Conservation (phyloP, 2,797 vertebrate genomes). For the Calcarius lapponicus region DNA sequence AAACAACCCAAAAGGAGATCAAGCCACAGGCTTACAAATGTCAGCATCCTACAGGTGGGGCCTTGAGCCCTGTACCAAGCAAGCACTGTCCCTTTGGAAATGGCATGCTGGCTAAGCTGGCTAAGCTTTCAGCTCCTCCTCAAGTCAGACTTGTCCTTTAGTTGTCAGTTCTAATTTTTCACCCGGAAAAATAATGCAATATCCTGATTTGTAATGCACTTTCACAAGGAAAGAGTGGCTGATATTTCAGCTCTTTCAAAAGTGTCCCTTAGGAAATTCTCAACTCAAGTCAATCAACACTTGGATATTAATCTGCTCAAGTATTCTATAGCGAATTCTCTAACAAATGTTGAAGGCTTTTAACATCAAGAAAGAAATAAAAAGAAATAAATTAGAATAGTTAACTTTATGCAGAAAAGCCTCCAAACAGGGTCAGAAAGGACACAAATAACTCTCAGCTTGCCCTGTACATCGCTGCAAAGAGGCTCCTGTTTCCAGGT, state of each 20-base stretch:
- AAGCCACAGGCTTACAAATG: neutral
- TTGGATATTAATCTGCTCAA: neutral
- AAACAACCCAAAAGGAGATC: neutral
- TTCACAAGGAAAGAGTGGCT: neutral
- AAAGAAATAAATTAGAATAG: neutral
- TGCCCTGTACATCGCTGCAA: neutral
- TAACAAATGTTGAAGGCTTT: neutral
- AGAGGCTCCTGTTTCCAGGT: neutral
- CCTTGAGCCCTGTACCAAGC: neutral
- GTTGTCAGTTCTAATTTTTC: neutral
- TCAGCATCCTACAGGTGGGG: neutral
- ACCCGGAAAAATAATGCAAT: neutral
- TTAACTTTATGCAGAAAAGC: neutral
- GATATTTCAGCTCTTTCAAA: neutral
- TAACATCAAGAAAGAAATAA: neutral
- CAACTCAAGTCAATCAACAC: neutral
- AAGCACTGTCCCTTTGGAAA: neutral
- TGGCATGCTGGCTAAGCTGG: too few species aligned
- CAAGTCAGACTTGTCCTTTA: neutral
- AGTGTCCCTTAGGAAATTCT: neutral
- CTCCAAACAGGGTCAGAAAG: neutral
- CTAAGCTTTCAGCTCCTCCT: neutral
- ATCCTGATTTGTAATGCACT: neutral
- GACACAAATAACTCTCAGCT: neutral
- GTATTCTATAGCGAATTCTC: neutral